Evolutionary conservation across 2,113 vertebrate species (phyloP), one percentile per base, ranked within the genome.

Genomic region (Sylvia atricapilla): DNA sequence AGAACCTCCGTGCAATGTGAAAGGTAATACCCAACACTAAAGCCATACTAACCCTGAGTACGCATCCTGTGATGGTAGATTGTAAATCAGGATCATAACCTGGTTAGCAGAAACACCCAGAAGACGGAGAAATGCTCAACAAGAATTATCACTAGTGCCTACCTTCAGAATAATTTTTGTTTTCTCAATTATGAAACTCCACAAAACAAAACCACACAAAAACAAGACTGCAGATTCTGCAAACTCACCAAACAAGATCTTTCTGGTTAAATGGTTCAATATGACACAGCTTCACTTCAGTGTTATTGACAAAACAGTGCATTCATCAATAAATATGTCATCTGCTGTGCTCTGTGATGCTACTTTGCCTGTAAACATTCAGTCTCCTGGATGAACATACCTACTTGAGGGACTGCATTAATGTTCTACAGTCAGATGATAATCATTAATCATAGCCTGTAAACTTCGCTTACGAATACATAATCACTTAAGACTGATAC

Each of bases 311-410:
- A 96, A 91, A 97, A 85, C 22, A 88, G 68, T 73, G 47, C 72
- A 74, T 95, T 87, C 75, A 87, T 96, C 95, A 95, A 97, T 96
- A 96, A 92, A 95, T 74, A 86, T 90, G 75, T 93, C 84, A 77
- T 91, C 86, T 94, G 58, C 24, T 73, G 49, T 74, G 53, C 46
- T 85, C 35, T 56, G 21, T 82, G 72, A 91, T 79, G 91, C 46
- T 74, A 33, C 52, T 81, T 85, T 53, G 43, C 44, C 75, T 95
- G 69, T 89, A 91, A 94, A 90, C 35, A 72, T 95, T 83, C 41
- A 47, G 39, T 88, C n/a, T 78, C 8, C 27, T 63, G 63, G 50
- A 89, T 76, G 75, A 89, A 53, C 63, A 33, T 80, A 73, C 14
- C 22, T 80, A 67, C 50, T 39, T 35, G 43, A 77, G 24, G 23